These are phyloP conservation scores for Hemicrepidius hirtus DNA, from an alignment of 2,888 invertebrate species.

Conservation along the genomic window DNA sequence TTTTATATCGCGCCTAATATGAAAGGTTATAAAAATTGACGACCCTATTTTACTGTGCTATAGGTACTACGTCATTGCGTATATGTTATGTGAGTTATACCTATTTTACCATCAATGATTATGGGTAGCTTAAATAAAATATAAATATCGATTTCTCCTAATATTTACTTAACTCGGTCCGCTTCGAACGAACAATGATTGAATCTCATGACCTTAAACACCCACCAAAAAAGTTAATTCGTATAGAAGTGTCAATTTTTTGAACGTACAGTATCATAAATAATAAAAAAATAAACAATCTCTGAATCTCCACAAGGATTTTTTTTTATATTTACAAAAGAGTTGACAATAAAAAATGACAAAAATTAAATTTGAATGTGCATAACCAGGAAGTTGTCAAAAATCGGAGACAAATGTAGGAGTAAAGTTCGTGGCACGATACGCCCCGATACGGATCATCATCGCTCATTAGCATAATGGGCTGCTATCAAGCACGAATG, in stretches of 20 bases:
- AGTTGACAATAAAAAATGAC: conserved; percentile 45
- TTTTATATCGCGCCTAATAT: too few relatives aligned
- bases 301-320: too few relatives aligned
- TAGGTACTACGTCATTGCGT: background rate
- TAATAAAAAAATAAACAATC: too few relatives aligned
- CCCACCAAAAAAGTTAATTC: background rate
- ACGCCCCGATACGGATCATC: conserved; percentile 62
- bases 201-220: background rate
- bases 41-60: background rate
- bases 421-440: conserved; percentile 52
- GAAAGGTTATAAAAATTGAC: too few relatives aligned
- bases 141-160: conserved; percentile 24
- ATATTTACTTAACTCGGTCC: conserved; percentile 4
- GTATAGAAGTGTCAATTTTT: too few relatives aligned
- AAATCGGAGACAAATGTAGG: conserved; percentile 49
- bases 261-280: too few relatives aligned
- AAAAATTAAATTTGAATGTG: conserved; percentile 40
- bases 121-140: conserved; percentile 13
- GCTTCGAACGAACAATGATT: background rate
- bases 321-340: background rate
- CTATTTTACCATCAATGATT: conserved; percentile 13
- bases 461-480: conserved; percentile 63
- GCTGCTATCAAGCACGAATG: conserved; percentile 51
- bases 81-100: background rate
- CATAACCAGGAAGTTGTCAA: conserved; percentile 49